A percentile compares a stretch with the other conserved stretches of the same genome.
Evolutionary conservation across 2,113 vertebrate species (phyloP).

Genomic region (Cinclus mexicanus): DNA sequence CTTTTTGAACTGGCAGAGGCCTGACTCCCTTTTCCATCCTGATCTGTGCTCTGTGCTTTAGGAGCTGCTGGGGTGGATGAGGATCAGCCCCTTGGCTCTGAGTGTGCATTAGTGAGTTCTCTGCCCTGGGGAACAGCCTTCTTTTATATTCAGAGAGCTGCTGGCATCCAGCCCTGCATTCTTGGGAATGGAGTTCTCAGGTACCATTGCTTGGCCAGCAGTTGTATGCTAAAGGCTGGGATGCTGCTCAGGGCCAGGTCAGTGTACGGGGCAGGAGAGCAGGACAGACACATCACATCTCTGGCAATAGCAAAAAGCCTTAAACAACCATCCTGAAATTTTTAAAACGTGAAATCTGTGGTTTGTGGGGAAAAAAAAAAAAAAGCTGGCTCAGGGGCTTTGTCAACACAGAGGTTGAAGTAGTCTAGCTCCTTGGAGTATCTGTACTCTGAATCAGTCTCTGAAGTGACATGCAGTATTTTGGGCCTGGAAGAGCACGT

Average conservation of each 20-base stretch:
- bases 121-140: background rate
- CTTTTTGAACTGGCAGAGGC: background rate
- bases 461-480: background rate
- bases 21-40: background rate
- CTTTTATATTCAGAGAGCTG: background rate
- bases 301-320: background rate
- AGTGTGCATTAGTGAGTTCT: background rate
- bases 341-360: background rate
- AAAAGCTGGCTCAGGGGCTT: background rate
- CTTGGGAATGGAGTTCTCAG: background rate
- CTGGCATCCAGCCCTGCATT: background rate
- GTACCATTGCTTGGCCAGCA: background rate
- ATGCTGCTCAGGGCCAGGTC: background rate
- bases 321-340: background rate
- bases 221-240: rapidly evolving
- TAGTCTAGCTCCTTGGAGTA: background rate
- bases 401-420: background rate
- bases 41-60: background rate
- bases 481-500: background rate
- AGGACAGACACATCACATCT: background rate
- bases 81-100: background rate
- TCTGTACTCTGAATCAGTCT: background rate
- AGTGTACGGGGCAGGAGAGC: background rate
- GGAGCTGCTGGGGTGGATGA: background rate
- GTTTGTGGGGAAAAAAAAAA: background rate